A percentile compares a stretch with the other conserved stretches of the same genome.
Conservation (phyloP, 2,888 invertebrate species). For the Lycocerus yunnanus region DNA sequence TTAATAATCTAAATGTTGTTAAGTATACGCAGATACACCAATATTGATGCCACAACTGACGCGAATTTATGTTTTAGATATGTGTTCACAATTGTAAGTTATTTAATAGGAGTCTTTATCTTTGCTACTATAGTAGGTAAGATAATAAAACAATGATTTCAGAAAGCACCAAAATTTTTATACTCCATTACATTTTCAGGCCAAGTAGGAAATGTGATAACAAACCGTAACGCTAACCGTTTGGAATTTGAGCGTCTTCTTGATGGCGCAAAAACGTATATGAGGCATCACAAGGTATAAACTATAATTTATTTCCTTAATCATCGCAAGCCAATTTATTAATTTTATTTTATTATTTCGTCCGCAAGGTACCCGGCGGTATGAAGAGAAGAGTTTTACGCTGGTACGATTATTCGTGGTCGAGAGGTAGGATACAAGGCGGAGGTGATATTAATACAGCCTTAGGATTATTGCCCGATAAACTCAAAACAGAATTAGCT, state of each 20-base stretch:
- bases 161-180: conserved; percentile 12
- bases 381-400: conserved; percentile 95
- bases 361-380: conserved; percentile 78
- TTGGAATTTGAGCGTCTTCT: conserved; percentile 92
- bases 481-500: conserved; percentile 94
- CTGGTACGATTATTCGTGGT: conserved; percentile 99
- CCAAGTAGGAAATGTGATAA: conserved; percentile 97
- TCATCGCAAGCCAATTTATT: neutral
- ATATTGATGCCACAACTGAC: neutral
- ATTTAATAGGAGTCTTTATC: conserved; percentile 96
- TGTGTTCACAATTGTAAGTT: conserved; percentile 95
- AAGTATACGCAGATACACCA: neutral
- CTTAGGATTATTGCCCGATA: conserved; percentile 89
- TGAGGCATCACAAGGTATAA: conserved; percentile 90
- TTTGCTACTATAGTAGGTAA: conserved; percentile 94
- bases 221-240: conserved; percentile 94
- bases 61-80: conserved; percentile 70
- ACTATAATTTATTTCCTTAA: neutral
- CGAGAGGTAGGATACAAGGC: conserved; percentile 92
- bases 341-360: neutral
- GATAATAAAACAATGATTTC: conserved; percentile 41
- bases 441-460: conserved; percentile 96
- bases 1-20: too few species aligned
- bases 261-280: conserved; percentile 96
- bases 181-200: conserved; percentile 57